A percentile compares a stretch with the other conserved stretches of the same genome.
Evolutionary conservation across 1,140 invertebrate species (phyloP).

Genomic region (Dinothrombium tinctorium): DNA sequence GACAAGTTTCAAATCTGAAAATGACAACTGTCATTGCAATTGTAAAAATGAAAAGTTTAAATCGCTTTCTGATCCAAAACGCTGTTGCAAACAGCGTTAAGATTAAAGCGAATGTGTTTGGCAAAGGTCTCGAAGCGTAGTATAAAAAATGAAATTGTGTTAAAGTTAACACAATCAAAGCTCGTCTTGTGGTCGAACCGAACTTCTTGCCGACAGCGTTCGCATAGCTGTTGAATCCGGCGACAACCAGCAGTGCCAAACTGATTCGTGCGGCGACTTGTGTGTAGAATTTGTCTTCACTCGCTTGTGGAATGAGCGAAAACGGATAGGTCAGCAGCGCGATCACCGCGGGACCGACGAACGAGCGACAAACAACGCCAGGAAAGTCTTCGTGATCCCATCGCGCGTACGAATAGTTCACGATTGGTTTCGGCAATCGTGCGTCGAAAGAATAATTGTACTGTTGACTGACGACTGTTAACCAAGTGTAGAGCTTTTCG

Average conservation of each 20-base stretch:
- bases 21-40: slow-evolving; percentile 12
- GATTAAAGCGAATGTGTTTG: slow-evolving; percentile 82
- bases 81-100: slow-evolving; percentile 40
- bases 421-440: background rate
- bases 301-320: background rate
- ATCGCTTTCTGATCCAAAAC: slow-evolving; percentile 16
- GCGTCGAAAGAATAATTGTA: background rate
- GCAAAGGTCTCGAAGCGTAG: slow-evolving; percentile 75
- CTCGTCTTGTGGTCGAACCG: slow-evolving; percentile 45
- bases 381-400: slow-evolving; percentile 97
- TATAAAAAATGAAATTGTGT: slow-evolving; percentile 96
- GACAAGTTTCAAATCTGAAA: slow-evolving; percentile 10
- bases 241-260: slow-evolving; percentile 46
- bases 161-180: slow-evolving; percentile 58
- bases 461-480: background rate
- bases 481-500: background rate
- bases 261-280: slow-evolving; percentile 7
- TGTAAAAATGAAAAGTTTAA: slow-evolving; percentile 8
- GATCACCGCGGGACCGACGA: slow-evolving; percentile 72
- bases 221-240: slow-evolving; percentile 43
- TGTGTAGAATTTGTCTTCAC: slow-evolving; percentile 9
- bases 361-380: slow-evolving; percentile 21
- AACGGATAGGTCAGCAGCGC: slow-evolving; percentile 21
- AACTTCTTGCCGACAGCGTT: slow-evolving; percentile 31
- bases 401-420: background rate